Base-by-base conservation (phyloP, 2,113 vertebrate species). In the Strix uralensis region DNA sequence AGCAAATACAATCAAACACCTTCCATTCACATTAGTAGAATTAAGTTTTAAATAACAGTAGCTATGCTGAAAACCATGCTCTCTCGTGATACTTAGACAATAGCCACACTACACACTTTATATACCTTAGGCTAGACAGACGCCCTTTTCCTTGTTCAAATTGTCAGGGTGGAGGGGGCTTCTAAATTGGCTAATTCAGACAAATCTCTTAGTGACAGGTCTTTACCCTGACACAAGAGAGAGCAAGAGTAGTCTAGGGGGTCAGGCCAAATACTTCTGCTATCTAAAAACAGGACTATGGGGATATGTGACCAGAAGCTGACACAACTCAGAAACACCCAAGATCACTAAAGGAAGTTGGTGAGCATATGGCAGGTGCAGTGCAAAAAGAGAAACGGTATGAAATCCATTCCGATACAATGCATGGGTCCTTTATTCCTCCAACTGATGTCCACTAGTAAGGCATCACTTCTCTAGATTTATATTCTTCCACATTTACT, bases 121-220 rank as follows among this genome's bases (percentile, higher is more conserved):
- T 7, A 72, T 2, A 21, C 4, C 13, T 65, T 20, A 61, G 54
- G 25, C n/a, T 40, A 72, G 25, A 38, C 54, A 78, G 49, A 38
- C 11, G 14, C 23, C 44, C 23, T 51, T 63, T 38, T 8, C 38
- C 55, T 57, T 30, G 32, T 36, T 55, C 42, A 72, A 44, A 51
- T 3, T 61, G 16, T 30, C 21, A 46, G 0, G 0, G 13, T 40
- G 5, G 18, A 90, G 12, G 13, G 7, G 18, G 20, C 10, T 93
- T 81, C 70, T 85, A 11, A 92, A 63, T 1, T 3, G 26, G n/a
- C 1, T 29, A 63, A 51, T 19, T 52, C 20, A 82, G 57, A 61
- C 5, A 57, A 67, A 94, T 72, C 10, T 67, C n/a, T 52, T 47
- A 72, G 18, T 40, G 63, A 51, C 9, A 15, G 12, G 25, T 65